These are phyloP conservation scores for Leucopsar rothschildi DNA, from an alignment of 2,113 vertebrate genomes.

Conservation along the genomic window DNA sequence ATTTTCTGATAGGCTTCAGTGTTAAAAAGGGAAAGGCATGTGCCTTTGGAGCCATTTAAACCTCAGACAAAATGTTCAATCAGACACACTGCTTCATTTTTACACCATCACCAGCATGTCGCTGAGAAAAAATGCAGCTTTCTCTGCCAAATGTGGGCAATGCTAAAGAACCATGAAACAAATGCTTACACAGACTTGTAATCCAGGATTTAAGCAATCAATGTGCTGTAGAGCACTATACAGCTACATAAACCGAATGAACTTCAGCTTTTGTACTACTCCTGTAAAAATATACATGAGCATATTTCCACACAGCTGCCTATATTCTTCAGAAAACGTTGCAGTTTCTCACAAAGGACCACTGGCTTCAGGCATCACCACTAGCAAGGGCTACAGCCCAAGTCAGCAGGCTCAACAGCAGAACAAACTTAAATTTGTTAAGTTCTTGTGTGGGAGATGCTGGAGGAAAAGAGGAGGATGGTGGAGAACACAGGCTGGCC, in stretches of 20 bases:
- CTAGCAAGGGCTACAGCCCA: background rate
- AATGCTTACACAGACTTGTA: slow-evolving; percentile 54
- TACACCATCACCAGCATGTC: slow-evolving; percentile 34
- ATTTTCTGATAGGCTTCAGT: background rate
- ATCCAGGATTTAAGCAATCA: slow-evolving; percentile 42
- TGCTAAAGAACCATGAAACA: slow-evolving; percentile 46
- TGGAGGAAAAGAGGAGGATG: background rate
- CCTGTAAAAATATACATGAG: slow-evolving; percentile 8
- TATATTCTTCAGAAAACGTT: background rate
- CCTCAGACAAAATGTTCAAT: slow-evolving; percentile 39
- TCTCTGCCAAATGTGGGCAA: slow-evolving; percentile 41
- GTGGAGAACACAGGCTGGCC: background rate
- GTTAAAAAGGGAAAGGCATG: slow-evolving; percentile 14
- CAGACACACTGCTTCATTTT: slow-evolving; percentile 34
- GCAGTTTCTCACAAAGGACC: background rate
- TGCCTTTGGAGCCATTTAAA: slow-evolving; percentile 35
- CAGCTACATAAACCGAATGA: slow-evolving; percentile 13
- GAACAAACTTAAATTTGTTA: background rate
- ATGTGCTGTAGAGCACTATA: background rate
- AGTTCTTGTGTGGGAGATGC: background rate
- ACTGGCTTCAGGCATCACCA: background rate
- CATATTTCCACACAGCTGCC: background rate
- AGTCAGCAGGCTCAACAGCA: background rate
- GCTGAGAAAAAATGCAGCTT: slow-evolving; percentile 28
- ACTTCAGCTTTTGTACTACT: slow-evolving; percentile 30